Conservation (phyloP, 2,113 vertebrate genomes). For the Anolis sagrei region DNA sequence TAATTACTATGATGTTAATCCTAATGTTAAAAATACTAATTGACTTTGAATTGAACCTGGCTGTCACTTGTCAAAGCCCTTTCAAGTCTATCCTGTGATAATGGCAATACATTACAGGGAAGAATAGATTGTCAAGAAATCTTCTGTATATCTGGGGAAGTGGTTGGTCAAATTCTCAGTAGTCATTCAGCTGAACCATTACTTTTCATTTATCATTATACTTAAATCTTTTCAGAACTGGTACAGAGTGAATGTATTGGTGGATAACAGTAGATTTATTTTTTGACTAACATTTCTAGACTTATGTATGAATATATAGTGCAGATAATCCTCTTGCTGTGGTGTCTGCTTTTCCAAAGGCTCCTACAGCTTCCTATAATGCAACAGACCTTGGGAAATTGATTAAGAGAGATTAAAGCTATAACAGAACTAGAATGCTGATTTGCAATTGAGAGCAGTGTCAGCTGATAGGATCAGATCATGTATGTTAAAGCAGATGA, state of each 20-base stretch:
- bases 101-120: not conserved
- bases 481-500: not conserved
- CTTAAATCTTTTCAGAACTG: not conserved
- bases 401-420: conserved; percentile 37
- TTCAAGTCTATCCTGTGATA: too few species aligned
- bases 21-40: not conserved
- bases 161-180: not conserved
- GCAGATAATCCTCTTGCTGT: conserved; percentile 36
- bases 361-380: not conserved
- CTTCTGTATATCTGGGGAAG: not conserved
- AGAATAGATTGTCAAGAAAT: not conserved
- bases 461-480: not conserved
- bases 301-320: not conserved
- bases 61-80: not conserved
- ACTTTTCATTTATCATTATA: not conserved
- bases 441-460: not conserved
- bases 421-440: not conserved
- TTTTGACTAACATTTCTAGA: not conserved
- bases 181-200: not conserved
- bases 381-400: conserved; percentile 5
- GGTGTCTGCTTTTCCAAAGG: not conserved
- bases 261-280: too few species aligned
- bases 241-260: not conserved
- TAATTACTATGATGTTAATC: not conserved
- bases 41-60: not conserved